phyloP scores from a whole-genome alignment of 2,888 invertebrate species.

The Synergus umbraculus region DNA sequence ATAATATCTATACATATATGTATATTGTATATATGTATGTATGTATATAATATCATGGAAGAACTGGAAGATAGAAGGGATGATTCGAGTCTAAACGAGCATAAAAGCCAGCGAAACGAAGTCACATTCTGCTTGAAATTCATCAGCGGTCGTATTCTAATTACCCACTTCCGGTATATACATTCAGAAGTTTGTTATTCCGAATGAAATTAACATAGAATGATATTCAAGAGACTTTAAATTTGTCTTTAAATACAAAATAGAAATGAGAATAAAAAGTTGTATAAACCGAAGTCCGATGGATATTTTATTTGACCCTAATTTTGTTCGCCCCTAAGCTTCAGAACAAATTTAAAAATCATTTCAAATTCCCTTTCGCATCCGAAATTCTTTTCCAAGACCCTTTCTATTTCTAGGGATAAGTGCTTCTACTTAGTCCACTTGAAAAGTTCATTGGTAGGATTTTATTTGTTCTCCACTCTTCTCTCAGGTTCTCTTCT shows the following conservation, averaged over 20 bases:
- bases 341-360: conserved; percentile 12
- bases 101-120: conserved; percentile 59
- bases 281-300: background rate
- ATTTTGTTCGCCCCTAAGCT: background rate
- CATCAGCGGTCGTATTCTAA: conserved; percentile 58
- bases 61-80: conserved; percentile 34
- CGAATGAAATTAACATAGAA: conserved; percentile 14
- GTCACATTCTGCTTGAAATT: conserved; percentile 58
- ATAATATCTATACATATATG: background rate
- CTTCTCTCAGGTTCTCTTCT: conserved; percentile 46
- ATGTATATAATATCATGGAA: background rate
- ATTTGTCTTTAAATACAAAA: background rate
- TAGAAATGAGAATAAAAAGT: background rate
- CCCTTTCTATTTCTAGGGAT: conserved; percentile 38
- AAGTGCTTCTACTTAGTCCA: conserved; percentile 55
- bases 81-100: conserved; percentile 57
- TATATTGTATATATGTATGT: background rate
- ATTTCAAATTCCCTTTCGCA: conserved; percentile 16
- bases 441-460: conserved; percentile 65
- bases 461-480: conserved; percentile 67
- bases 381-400: conserved; percentile 25
- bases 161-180: conserved; percentile 52
- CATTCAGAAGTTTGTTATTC: conserved; percentile 10
- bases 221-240: background rate
- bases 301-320: background rate